phyloP scores from a whole-genome alignment of 2,113 vertebrate species.

The Dipodomys spectabilis region DNA sequence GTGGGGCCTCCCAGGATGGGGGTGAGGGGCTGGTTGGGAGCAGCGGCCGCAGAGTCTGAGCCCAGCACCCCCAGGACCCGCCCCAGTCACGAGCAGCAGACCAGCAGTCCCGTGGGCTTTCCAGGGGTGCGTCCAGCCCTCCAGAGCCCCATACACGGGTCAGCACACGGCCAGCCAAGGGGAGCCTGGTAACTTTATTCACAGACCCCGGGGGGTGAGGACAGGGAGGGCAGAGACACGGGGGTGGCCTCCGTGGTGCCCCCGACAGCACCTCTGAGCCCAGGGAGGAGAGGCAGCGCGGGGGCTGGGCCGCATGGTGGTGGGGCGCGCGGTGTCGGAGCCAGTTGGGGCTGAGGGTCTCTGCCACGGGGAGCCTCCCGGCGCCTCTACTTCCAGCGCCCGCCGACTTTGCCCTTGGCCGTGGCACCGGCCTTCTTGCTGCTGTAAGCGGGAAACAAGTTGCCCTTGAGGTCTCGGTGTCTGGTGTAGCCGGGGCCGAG shows the following conservation, averaged over 20 bases:
- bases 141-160: rapidly evolving
- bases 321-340: neutral
- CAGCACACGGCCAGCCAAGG: neutral
- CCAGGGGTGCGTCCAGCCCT: neutral
- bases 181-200: conserved; percentile 74
- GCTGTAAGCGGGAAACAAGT: conserved; percentile 84
- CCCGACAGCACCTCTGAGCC: neutral
- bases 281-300: too few species aligned
- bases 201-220: conserved; percentile 30
- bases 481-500: rapidly evolving
- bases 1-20: neutral
- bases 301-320: rapidly evolving
- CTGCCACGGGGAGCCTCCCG: conserved; percentile 18
- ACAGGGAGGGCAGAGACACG: rapidly evolving
- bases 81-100: neutral
- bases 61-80: rapidly evolving
- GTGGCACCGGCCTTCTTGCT: conserved; percentile 96
- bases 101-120: rapidly evolving
- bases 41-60: neutral
- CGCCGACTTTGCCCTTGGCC: conserved; percentile 91
- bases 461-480: neutral
- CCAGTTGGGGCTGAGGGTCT: neutral
- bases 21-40: neutral
- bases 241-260: rapidly evolving
- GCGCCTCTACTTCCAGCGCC: conserved; percentile 94